Conservation (phyloP, 2,113 vertebrate genomes). For the Merops nubicus region DNA sequence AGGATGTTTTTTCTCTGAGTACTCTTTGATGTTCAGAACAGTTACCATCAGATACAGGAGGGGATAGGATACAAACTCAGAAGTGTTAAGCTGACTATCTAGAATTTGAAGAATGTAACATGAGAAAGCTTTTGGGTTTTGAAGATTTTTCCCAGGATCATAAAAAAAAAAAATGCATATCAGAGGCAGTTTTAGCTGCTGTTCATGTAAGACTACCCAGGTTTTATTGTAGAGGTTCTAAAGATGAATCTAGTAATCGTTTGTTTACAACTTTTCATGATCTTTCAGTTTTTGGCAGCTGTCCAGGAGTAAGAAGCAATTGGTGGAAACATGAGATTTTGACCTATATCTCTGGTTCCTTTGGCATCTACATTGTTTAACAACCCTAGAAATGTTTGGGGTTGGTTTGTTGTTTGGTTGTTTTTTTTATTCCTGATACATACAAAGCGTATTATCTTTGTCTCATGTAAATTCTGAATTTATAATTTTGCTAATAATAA, state of each 20-base stretch:
- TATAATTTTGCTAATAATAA: background rate
- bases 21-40: conserved; percentile 35
- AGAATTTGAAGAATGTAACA: conserved; percentile 31
- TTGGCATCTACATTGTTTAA: background rate
- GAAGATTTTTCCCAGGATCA: conserved; percentile 44
- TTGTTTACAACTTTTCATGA: background rate
- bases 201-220: conserved; percentile 23
- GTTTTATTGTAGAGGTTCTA: conserved; percentile 12
- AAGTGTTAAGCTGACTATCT: conserved; percentile 37
- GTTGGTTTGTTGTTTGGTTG: background rate
- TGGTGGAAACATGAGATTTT: background rate
- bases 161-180: conserved; percentile 6
- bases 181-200: conserved; percentile 3
- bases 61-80: background rate
- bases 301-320: background rate
- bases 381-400: background rate
- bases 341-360: background rate
- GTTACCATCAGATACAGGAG: background rate
- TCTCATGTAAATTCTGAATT: background rate
- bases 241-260: background rate
- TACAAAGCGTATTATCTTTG: background rate
- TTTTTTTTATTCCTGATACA: background rate
- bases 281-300: background rate
- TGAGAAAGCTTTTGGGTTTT: conserved; percentile 8
- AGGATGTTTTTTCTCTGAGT: background rate